Base-by-base conservation (phyloP, 2,888 invertebrate species). In the Ichneumon xanthorius region DNA sequence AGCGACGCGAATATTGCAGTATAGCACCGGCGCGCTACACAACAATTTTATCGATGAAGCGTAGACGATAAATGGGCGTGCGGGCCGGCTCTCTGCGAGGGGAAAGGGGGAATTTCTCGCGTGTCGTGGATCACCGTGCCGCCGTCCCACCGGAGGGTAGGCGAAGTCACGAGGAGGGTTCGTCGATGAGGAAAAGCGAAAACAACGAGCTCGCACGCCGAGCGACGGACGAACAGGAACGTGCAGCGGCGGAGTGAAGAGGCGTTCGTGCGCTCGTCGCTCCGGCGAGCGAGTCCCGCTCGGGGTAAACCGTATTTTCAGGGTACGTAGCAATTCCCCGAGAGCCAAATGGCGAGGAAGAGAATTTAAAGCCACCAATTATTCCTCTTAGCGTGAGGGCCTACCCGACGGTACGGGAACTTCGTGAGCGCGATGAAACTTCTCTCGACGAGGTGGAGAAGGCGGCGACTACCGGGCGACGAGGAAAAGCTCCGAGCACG, bases 11-110 rank as follows among this genome's bases (percentile, higher is more conserved):
- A 67, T 55, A 55, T 37, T 11, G 16, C 16, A 22, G 50, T 77
- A 61, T 61, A 61, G 14, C 40, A 68, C 26, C 61, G 61, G 53
- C 5, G 61, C 33, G 33, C 19, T 72, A 19, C 19, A 55, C 50
- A 70, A 76, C 22, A 75, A 76, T 80, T 73, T 75, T 67, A 75
- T 82, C 77, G 82, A 82, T 82, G 82, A 72, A 70, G 71, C 82
- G 71, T 45, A 55, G 71, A 82, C 77, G 82, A 77, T 82, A 78
- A 82, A 58, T 65, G 71, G 77, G 71, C 82, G 65, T 65, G 71
- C 53, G 37, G 76, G 81, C 16, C 37, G 63, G 26, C 33, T 50
- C 26, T 22, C 26, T 1, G 61, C 22, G 61, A 30, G 5, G 16
- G 16, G 61, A 61, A 30, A 33, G 61, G 33, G 61, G 16, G 16